A percentile compares a stretch with the other conserved stretches of the same genome.
phyloP scores from a whole-genome alignment of 2,113 vertebrate species.

The Speoplatyrhinus poulsoni region DNA sequence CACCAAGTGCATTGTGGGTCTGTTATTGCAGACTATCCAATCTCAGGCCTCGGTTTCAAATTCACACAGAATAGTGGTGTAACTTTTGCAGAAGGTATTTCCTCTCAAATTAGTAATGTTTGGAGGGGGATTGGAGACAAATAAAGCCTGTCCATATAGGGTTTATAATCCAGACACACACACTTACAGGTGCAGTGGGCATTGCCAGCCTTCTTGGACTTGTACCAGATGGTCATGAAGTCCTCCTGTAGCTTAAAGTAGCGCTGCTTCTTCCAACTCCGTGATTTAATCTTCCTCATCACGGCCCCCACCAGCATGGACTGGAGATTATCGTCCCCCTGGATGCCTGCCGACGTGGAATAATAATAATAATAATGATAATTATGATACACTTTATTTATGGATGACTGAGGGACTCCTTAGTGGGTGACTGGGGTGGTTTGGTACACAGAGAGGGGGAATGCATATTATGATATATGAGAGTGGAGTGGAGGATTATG shows the following conservation, averaged over 20 bases:
- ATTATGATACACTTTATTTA: no score
- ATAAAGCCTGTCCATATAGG: no score
- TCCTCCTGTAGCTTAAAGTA: slow-evolving; percentile 92
- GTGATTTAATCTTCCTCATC: slow-evolving; percentile 94
- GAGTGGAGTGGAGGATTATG: background rate
- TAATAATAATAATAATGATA: background rate
- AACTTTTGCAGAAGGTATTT: no score
- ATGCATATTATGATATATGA: background rate
- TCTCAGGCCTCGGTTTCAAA: no score
- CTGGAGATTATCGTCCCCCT: slow-evolving; percentile 81
- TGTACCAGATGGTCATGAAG: slow-evolving; percentile 93
- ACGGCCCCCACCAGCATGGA: slow-evolving; percentile 86
- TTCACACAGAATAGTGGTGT: no score
- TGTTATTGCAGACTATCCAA: no score
- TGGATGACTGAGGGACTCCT: background rate
- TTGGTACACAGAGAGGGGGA: background rate
- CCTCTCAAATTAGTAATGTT: no score
- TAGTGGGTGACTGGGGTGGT: background rate
- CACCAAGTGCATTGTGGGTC: no score
- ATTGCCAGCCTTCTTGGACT: slow-evolving; percentile 85
- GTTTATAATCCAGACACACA: background rate
- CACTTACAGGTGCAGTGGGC: slow-evolving; percentile 86
- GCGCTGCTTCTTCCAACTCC: slow-evolving; percentile 92
- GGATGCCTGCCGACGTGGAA: slow-evolving; percentile 72
- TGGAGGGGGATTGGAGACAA: no score